Evolutionary conservation across 2,797 vertebrate genomes (phyloP), one percentile per base, ranked within the genome.

Genomic region (Adelosebastes latens): DNA sequence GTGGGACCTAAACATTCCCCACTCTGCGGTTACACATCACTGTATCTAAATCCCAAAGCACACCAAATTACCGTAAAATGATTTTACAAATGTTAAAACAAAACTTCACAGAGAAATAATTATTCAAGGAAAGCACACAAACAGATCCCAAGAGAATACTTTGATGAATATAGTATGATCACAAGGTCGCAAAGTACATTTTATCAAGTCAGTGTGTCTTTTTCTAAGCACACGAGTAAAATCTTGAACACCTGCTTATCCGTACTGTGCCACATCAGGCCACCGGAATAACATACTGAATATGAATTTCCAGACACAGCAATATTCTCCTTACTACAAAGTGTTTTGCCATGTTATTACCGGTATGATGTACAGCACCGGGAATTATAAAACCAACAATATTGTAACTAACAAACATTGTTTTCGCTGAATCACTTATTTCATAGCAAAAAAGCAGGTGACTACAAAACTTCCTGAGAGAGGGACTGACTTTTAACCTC

Each of bases 401-500:
- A 32, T 62, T 66, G 12, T 52, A 55, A 64, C 53, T 22, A 68
- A 34, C 49, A 63, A 24, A 34, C 4, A n/a, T 53, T 18, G 4
- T 31, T 79, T 73, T 75, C 79, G 18, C 6, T 72, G 6, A 69
- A 70, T 81, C 18, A 24, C 5, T 74, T 22, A 11, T 25, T 82
- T 68, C 5, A 53, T 67, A 34, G 72, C 24, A 63, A 73, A 77
- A 25, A 85, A 84, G 87, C 90, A 93, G 87, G 90, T 93, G 92
- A 85, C 42, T 90, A 86, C 69, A 93, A 94, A 92, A 94, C 91
- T 69, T 84, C 88, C 87, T 93, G 91, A 87, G 76, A 87, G 87
- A 85, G 80, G 59, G 82, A 76, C 69, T 71, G 78, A 85, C 85
- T 20, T 88, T 91, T 93, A 94, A 94, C 93, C 83, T 88, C 77